Conservation (phyloP, 2,888 invertebrate genomes). For the Aporophyla lueneburgensis region DNA sequence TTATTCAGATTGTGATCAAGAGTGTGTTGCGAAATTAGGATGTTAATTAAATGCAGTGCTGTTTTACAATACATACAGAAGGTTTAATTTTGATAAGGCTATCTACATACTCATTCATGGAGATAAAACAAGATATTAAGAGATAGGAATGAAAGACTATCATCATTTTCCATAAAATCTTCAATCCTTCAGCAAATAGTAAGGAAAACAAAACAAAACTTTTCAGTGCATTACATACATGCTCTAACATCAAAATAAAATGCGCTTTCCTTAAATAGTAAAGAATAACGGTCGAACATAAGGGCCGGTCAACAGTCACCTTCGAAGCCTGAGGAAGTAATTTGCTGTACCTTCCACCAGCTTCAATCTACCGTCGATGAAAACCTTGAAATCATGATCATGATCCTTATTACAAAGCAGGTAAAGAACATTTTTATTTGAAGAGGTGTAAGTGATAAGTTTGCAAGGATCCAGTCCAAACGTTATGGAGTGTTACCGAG, state of each 20-base stretch:
- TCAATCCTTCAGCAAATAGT: background rate
- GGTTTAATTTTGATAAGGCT: background rate
- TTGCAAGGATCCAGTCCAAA: conserved; percentile 66
- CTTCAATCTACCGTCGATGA: background rate
- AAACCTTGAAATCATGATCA: background rate
- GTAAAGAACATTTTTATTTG: conserved; percentile 23
- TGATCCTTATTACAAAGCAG: background rate
- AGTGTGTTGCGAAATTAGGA: too few relatives aligned
- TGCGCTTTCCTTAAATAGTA: conserved; percentile 62
- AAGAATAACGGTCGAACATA: conserved; percentile 66
- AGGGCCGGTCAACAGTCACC: conserved; percentile 71
- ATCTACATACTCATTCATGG: background rate
- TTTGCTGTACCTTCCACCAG: conserved; percentile 62
- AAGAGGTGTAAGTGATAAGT: conserved; percentile 22
- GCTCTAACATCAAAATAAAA: conserved; percentile 32
- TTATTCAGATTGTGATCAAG: too few relatives aligned
- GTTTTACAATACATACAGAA: too few relatives aligned
- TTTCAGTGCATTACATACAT: background rate
- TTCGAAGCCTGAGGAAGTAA: conserved; percentile 67
- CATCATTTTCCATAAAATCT: background rate
- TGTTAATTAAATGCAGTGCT: too few relatives aligned
- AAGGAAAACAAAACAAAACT: background rate
- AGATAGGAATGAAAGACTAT: background rate
- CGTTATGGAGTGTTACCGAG: conserved; percentile 78
- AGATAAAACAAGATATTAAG: background rate